phyloP scores from a whole-genome alignment of 2,113 vertebrate species.

The Apeltes quadracus region DNA sequence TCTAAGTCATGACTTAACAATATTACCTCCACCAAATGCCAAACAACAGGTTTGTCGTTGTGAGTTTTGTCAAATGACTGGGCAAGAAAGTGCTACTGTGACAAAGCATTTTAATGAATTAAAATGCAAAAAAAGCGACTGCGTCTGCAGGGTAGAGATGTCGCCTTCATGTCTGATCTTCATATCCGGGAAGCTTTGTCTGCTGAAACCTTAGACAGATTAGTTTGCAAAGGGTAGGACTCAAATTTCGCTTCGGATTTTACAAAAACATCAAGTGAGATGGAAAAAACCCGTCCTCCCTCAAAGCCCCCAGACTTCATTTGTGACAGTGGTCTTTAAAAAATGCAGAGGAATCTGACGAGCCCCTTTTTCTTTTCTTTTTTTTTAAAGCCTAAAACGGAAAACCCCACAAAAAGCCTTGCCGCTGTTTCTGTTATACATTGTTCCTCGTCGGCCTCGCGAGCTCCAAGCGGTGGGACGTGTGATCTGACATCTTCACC shows the following conservation, averaged over 20 bases:
- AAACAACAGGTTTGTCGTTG: background rate
- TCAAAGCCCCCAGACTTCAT: constrained; percentile 4
- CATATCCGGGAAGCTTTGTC: background rate
- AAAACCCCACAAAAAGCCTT: constrained; percentile 6
- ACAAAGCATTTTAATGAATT: background rate
- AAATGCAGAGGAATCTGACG: constrained; percentile 31
- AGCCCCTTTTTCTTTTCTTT: background rate
- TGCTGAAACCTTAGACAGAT: constrained; percentile 7
- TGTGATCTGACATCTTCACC: constrained; percentile 3
- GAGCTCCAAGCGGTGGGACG: constrained; percentile 3
- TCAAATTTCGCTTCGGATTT: constrained; percentile 15
- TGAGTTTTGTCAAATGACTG: constrained; percentile 15
- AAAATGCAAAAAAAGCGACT: background rate
- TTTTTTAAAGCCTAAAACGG: background rate
- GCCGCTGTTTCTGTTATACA: constrained; percentile 26
- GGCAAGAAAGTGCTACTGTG: background rate
- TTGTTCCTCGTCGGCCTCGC: background rate
- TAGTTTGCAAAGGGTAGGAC: background rate
- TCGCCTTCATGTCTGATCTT: background rate
- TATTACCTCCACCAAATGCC: background rate
- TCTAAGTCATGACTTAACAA: background rate
- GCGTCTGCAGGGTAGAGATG: background rate
- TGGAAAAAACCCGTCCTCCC: background rate
- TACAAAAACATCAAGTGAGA: constrained; percentile 20
- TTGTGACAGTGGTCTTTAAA: constrained; percentile 20